Evolutionary conservation across 2,113 vertebrate species (phyloP), one percentile per base, ranked within the genome.

Genomic region (Thryonomys swinderianus): DNA sequence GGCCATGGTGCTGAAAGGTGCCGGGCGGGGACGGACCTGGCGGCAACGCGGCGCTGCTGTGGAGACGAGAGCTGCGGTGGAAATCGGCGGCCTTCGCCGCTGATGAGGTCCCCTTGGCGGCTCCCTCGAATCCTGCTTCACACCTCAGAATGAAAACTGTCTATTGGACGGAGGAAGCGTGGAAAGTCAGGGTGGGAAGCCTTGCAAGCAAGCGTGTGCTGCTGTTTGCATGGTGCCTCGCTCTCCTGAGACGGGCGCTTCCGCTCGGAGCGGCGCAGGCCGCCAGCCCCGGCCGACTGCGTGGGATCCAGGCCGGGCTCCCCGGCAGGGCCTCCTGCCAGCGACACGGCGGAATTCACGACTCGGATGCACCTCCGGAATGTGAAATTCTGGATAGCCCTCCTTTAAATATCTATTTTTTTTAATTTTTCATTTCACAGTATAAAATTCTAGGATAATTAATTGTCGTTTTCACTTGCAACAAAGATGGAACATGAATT

Each of bases 381-480:
- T 88, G 92, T 90, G 92, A 98, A 87, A 53, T 94, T 90, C 57
- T 51, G 67, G 71, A 4, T 40, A 55, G 78, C 14, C 17, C 16
- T 93, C 27, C n/a, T 95, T 78, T 59, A 95, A 84, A 95, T 62
- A 17, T 34, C 40, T 82, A 40, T 67, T 81, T 82, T 93, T 97
- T 82, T 73, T 12, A 88, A 40, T 5, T 90, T 94, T 98, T 96
- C 92, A 96, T 97, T 96, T 97, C 94, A 88, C 88, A 90, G 61
- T 96, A 76, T 96, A 97, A 96, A 98, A 97, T 97, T 95, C 91
- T 96, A 91, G 90, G 88, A 84, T 87, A 95, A 94, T 97, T 97
- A 98, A 98, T 97, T 98, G 90, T 95, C 96, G 96, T 96, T 94
- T 97, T 98, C 96, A 79, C 88, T 92, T 96, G 86, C 92, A 84